Conservation (phyloP, 2,888 invertebrate species). For the Rhyacophila evoluta region DNA sequence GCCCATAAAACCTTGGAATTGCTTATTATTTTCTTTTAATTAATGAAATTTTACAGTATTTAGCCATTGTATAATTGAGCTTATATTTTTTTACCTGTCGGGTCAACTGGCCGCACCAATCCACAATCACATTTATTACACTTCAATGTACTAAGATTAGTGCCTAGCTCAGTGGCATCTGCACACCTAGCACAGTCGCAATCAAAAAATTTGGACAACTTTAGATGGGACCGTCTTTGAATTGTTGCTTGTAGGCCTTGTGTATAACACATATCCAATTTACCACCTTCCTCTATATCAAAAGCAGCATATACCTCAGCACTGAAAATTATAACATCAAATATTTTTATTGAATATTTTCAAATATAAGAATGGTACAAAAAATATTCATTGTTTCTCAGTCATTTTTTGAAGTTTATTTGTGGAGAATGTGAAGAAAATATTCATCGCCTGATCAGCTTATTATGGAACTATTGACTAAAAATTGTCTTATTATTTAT, state of each 20-base stretch:
- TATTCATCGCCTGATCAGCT: no score
- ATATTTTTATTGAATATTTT: not conserved
- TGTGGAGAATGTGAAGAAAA: no score
- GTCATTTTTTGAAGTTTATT: no score
- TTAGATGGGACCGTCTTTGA: conserved; percentile 76
- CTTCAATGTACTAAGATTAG: conserved; percentile 82
- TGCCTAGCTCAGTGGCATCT: conserved; percentile 84
- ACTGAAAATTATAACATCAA: conserved; percentile 61
- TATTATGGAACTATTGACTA: no score
- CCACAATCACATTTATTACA: conserved; percentile 84
- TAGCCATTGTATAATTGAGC: no score
- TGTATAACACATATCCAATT: conserved; percentile 81
- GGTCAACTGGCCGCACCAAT: conserved; percentile 73
- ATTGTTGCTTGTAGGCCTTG: conserved; percentile 80
- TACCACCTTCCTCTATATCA: conserved; percentile 73
- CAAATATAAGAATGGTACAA: not conserved
- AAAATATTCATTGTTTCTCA: not conserved
- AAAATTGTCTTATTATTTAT: no score
- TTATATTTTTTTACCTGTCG: conserved; percentile 71
- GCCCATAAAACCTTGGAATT: no score
- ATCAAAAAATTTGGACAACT: conserved; percentile 82
- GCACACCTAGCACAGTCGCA: conserved; percentile 81
- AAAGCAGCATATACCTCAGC: conserved; percentile 78
- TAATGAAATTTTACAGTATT: no score
- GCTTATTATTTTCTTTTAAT: no score